Base-by-base conservation (phyloP, 2,888 invertebrate species). In the Nomada flava region DNA sequence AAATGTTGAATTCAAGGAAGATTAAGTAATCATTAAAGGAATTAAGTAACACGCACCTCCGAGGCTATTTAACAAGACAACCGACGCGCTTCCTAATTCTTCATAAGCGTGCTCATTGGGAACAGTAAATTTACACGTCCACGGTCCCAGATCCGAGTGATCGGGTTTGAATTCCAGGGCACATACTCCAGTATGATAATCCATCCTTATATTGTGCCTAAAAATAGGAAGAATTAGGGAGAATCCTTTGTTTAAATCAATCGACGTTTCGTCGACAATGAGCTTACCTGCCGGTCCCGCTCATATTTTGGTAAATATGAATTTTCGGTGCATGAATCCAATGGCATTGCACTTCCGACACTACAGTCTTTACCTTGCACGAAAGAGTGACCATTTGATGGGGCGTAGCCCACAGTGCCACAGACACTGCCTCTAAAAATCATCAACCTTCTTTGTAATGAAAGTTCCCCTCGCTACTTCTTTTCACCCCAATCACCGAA, bases 341-440 rank as follows among this genome's bases (percentile, higher is more conserved):
- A 5, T 90, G 89, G 68, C 93, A 94, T 47, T 89, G 88, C 18
- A 91, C 88, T 53, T 91, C 86, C n/a, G 86, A 67, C 18, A 88
- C 80, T 15, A 87, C 81, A 20, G 85, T 85, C 69, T 90, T 89
- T 65, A 92, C 86, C 76, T 90, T 92, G 79, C 93, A 94, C 18
- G 93, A 93, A 72, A 94, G 88, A 64, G 90, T 93, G 23, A 93
- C 92, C 88, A 90, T 90, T 78, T 93, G 92, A 88, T 92, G 91
- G 47, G 92, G 91, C 67, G 90, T 87, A 42, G 92, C 90, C 93
- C 93, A 93, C 29, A 93, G 79, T 50, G 92, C 91, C 18, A 94
- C 91, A 65, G 91, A 90, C 11, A 93, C 91, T 18, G 91, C 89
- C 71, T 93, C 93, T 93, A 92, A 68, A 93, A 92, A 88, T 84